A percentile compares a stretch with the other conserved stretches of the same genome.
These are phyloP conservation scores for Julus scandinavius DNA, from an alignment of 2,888 invertebrate genomes.

Conservation along the genomic window DNA sequence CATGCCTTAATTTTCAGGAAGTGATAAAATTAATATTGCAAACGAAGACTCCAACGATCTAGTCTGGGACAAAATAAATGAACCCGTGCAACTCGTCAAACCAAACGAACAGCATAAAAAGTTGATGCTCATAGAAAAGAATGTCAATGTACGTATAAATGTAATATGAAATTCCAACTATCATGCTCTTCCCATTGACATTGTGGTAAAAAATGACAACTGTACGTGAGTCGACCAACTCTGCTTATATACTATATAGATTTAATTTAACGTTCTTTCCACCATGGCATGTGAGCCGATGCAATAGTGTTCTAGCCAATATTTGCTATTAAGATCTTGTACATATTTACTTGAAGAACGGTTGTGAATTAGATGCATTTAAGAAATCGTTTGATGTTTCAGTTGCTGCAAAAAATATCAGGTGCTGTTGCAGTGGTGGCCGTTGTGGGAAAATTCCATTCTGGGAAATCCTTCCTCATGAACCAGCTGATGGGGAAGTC, in stretches of 20 bases:
- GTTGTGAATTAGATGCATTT: background rate
- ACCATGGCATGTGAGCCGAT: no score
- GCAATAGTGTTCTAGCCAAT: no score
- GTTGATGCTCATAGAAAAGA: constrained; percentile 59
- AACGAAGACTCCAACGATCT: background rate
- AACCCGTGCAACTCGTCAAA: constrained; percentile 57
- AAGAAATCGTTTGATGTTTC: background rate
- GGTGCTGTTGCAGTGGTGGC: constrained; percentile 60
- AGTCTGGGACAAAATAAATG: constrained; percentile 40
- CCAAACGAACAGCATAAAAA: constrained; percentile 56
- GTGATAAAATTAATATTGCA: background rate
- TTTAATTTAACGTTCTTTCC: no score
- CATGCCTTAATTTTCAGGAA: background rate
- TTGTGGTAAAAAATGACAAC: no score
- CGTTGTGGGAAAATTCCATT: constrained; percentile 61
- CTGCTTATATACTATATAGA: no score
- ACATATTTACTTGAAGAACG: background rate
- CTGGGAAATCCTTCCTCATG: constrained; percentile 61
- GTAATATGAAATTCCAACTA: no score
- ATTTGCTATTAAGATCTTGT: background rate
- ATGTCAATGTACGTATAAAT: constrained; percentile 58
- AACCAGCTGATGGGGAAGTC: constrained; percentile 61
- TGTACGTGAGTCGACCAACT: no score
- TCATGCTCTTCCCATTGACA: no score
- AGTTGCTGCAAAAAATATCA: constrained; percentile 59